Evolutionary conservation across 2,797 vertebrate genomes (phyloP).

Genomic region (Rhadinocentrus ornatus): DNA sequence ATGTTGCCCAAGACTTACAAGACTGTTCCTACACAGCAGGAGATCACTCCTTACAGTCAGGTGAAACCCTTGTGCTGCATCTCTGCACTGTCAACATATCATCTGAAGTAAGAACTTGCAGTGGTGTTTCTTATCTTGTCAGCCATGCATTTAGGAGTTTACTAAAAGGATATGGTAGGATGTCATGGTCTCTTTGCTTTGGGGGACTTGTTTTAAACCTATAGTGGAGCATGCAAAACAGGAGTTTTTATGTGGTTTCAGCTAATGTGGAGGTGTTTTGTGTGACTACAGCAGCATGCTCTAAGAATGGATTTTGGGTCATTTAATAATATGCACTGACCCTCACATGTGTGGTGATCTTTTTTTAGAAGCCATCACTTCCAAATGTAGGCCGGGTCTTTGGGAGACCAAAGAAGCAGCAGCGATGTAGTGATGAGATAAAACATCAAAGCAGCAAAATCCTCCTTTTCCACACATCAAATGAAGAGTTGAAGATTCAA

Average conservation of each 20-base stretch:
- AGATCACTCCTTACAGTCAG: conserved; percentile 50
- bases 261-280: conserved; percentile 7
- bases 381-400: conserved; percentile 28
- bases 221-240: not conserved
- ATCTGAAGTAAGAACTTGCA: not conserved
- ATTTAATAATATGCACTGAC: conserved; percentile 53
- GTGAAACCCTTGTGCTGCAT: conserved; percentile 18
- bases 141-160: conserved; percentile 26
- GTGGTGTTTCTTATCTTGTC: conserved; percentile 41
- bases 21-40: conserved; percentile 41
- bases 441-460: conserved; percentile 16
- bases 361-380: conserved; percentile 57
- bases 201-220: conserved; percentile 9
- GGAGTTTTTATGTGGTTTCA: conserved; percentile 20
- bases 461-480: conserved; percentile 36
- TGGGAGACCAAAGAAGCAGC: conserved; percentile 5
- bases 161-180: conserved; percentile 5
- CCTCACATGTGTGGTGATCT: conserved; percentile 31
- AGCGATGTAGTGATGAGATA: conserved; percentile 23
- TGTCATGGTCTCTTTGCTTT: conserved; percentile 6
- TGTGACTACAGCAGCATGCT: conserved; percentile 12
- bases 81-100: conserved; percentile 32
- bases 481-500: conserved; percentile 33
- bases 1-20: conserved; percentile 33
- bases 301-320: conserved; percentile 49